phyloP scores from a whole-genome alignment of 2,797 vertebrate species.

The Malurus splendens region DNA sequence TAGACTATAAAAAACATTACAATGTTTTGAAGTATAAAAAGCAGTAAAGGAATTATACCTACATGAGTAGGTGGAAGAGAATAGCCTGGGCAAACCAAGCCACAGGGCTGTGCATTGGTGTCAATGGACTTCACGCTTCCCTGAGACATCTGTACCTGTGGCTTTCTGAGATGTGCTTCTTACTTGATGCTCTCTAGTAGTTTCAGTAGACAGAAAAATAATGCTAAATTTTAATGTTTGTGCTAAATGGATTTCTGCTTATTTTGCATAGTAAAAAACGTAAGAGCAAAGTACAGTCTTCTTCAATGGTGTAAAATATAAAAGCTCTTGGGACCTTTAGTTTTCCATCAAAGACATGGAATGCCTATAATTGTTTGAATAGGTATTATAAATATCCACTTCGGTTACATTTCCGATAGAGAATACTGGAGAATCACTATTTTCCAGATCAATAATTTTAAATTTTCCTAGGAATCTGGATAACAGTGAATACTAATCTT shows the following conservation, averaged over 20 bases:
- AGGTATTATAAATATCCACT: not conserved
- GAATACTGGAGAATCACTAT: not conserved
- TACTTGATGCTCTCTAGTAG: not conserved
- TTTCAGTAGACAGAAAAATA: not conserved
- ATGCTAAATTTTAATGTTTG: not conserved
- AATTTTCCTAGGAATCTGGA: not conserved
- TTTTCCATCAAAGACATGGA: not conserved
- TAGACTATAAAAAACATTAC: not conserved
- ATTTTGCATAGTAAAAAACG: not conserved
- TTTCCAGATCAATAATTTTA: not conserved
- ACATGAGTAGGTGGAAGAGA: not conserved
- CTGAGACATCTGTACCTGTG: not conserved
- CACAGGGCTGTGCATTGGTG: not conserved
- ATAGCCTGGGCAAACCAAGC: not conserved
- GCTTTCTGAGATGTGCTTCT: not conserved
- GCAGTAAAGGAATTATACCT: not conserved
- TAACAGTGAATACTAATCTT: not conserved
- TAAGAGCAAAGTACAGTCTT: not conserved
- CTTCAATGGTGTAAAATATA: not conserved
- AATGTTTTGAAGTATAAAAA: not conserved
- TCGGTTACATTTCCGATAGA: not conserved
- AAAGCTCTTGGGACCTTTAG: not conserved
- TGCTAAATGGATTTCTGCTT: not conserved
- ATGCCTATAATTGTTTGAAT: not conserved
- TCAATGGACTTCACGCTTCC: not conserved